Conservation (phyloP, 1,140 invertebrate species). For the Matsumurasca onukii region DNA sequence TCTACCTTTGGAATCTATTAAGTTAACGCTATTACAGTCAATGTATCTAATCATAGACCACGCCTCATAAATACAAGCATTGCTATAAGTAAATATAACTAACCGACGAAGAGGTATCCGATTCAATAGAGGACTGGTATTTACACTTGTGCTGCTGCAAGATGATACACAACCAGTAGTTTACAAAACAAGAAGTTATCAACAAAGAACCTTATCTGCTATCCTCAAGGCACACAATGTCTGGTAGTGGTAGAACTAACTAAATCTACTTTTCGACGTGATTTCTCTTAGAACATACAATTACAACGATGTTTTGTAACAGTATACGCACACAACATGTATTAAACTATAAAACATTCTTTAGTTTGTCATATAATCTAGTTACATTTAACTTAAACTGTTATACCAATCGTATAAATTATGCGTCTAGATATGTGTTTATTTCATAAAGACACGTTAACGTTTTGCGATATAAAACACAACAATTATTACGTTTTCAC, state of each 20-base stretch:
- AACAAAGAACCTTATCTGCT: background rate
- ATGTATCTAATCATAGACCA: background rate
- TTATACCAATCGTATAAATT: background rate
- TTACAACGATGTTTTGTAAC: background rate
- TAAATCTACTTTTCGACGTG: background rate
- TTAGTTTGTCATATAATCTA: background rate
- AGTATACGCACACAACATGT: background rate
- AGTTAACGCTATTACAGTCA: background rate
- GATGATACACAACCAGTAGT: background rate
- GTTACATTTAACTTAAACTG: background rate
- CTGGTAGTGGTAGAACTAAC: background rate
- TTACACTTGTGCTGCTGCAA: background rate
- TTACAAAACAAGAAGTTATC: background rate
- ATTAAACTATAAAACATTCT: background rate
- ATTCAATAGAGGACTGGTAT: background rate
- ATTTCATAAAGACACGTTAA: background rate
- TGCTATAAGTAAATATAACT: background rate
- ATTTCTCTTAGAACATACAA: background rate
- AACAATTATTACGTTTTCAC: background rate
- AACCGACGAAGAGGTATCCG: background rate
- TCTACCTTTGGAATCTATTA: slow-evolving; percentile 15
- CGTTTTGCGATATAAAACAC: background rate
- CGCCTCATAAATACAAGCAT: background rate
- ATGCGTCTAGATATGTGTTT: background rate
- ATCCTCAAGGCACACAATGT: slow-evolving; percentile 10